Evolutionary conservation across 2,113 vertebrate species (phyloP), one percentile per base, ranked within the genome.

Genomic region (Nettapus auritus): DNA sequence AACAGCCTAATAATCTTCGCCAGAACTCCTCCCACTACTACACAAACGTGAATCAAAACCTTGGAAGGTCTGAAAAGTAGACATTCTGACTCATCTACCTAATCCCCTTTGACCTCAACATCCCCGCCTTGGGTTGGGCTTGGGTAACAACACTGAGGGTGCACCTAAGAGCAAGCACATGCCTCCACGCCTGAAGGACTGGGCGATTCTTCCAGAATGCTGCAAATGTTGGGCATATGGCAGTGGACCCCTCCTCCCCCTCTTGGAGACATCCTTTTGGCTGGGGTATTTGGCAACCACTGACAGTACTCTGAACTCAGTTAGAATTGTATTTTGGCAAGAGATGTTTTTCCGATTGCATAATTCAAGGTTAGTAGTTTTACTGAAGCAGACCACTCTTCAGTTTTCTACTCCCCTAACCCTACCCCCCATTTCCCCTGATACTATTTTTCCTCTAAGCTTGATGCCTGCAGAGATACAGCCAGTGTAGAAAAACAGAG

Each of bases 351-450:
- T 93, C 96, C 20, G 8, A 94, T 86, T 84, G 95, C 90, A 77
- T 93, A 95, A 97, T 93, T 91, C 91, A 92, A 97, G 91, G 93
- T 95, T 93, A 95, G 92, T 81, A 68, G 53, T 71, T 94, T 60
- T 12, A 62, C 57, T 86, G 34, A 73, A 53, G 89, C 94, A 85
- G 70, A 89, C 69, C 88, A 68, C 77, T 78, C 83, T 75, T 64
- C 83, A 13, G 55, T 87, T 3, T 23, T 59, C 60, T 73, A 12
- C 50, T 88, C 68, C 69, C 55, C 40, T 81, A 57, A 33, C 71
- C 18, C 82, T 53, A 62, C 16, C 18, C 46, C 46, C 48, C 26
- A 3, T n/a, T 25, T 50, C 78, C 77, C 68, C 69, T 53, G 67
- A 68, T 42, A 71, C 2, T 60, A 63, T 25, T 75, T 92, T 86